Evolutionary conservation across 2,888 invertebrate species (phyloP).

Genomic region (Mythimna vitellina): DNA sequence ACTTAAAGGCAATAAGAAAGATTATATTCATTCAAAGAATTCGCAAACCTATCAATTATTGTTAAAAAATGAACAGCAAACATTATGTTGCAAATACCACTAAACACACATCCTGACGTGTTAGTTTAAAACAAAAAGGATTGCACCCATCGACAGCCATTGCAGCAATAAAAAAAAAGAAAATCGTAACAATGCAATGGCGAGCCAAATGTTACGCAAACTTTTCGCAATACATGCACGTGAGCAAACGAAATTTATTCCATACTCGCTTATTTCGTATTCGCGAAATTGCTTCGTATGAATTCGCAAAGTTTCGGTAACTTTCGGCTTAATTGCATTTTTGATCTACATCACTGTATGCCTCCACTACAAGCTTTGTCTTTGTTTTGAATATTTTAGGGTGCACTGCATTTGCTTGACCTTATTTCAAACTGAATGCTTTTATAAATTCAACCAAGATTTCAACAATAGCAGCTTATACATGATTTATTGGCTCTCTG

Average conservation of each 20-base stretch:
- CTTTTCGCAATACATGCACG: conserved; percentile 52
- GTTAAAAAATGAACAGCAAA: too few relatives aligned
- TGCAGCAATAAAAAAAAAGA: conserved; percentile 62
- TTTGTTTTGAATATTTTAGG: conserved; percentile 24
- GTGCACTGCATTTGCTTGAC: conserved; percentile 11
- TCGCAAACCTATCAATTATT: not conserved
- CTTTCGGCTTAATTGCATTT: conserved; percentile 55
- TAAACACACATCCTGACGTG: conserved; percentile 23
- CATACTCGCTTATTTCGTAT: conserved; percentile 51
- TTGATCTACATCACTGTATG: conserved; percentile 48
- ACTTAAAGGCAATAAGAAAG: not conserved
- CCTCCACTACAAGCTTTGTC: conserved; percentile 12
- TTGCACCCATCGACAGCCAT: conserved; percentile 53
- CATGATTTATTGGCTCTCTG: conserved; percentile 48
- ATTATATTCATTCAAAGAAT: not conserved
- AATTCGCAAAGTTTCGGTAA: conserved; percentile 31
- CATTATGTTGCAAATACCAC: not conserved
- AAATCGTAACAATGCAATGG: conserved; percentile 66
- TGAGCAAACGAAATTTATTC: conserved; percentile 58
- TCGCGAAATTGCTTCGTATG: conserved; percentile 45
- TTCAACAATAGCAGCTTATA: conserved; percentile 40
- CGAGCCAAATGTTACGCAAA: conserved; percentile 64
- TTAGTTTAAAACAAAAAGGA: conserved; percentile 46
- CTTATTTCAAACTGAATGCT: conserved; percentile 3
- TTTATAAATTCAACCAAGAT: conserved; percentile 28